A percentile compares a stretch with the other conserved stretches of the same genome.
phyloP scores from a whole-genome alignment of 2,888 invertebrate species.

The Lasius platythorax region DNA sequence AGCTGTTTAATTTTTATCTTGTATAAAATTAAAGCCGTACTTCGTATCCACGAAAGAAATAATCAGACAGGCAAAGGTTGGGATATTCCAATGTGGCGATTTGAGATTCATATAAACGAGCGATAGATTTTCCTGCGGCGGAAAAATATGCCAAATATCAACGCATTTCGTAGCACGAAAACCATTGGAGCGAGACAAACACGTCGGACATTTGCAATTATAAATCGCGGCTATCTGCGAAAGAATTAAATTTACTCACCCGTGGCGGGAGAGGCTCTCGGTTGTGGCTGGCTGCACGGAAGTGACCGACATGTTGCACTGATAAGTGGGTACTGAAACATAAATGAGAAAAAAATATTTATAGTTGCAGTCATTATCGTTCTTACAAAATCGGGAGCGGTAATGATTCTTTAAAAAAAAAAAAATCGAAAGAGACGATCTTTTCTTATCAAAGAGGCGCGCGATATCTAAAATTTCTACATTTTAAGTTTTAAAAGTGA shows the following conservation, averaged over 20 bases:
- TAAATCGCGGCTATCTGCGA: neutral
- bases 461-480: neutral
- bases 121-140: neutral
- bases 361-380: neutral
- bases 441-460: neutral
- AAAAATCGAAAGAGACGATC: neutral
- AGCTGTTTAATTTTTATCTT: neutral
- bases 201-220: constrained; percentile 35
- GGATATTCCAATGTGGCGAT: neutral
- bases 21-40: neutral
- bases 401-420: neutral
- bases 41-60: neutral
- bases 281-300: constrained; percentile 80
- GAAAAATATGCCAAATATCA: neutral
- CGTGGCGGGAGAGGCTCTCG: constrained; percentile 83
- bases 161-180: constrained; percentile 1
- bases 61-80: neutral
- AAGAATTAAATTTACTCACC: constrained; percentile 76
- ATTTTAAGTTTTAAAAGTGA: neutral
- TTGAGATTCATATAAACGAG: neutral
- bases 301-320: constrained; percentile 82
- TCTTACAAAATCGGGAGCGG: neutral
- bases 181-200: neutral
- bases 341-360: constrained; percentile 52
- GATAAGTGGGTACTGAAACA: constrained; percentile 79